Conservation (phyloP, 2,888 invertebrate genomes). For the Rambutsinella grinnellia region DNA sequence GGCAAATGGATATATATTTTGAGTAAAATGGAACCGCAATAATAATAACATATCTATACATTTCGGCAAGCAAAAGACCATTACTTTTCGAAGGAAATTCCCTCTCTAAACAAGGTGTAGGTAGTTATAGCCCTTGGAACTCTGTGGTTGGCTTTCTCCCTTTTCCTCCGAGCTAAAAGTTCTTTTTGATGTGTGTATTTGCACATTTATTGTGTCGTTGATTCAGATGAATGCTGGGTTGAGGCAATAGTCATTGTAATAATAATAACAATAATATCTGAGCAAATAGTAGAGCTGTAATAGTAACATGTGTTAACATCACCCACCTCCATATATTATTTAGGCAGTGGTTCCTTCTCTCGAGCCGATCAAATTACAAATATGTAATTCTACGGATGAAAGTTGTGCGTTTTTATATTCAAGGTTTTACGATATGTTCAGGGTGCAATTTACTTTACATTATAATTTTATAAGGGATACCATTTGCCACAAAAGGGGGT, state of each 20-base stretch:
- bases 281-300: constrained; percentile 2
- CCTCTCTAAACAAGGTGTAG: background rate
- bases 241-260: background rate
- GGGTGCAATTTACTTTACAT: background rate
- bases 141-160: background rate
- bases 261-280: constrained; percentile 26
- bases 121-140: background rate
- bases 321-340: background rate
- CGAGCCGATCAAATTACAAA: background rate
- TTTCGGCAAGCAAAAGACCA: background rate
- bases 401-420: background rate
- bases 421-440: background rate
- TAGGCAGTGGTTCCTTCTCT: background rate
- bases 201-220: background rate
- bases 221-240: background rate
- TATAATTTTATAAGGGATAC: background rate
- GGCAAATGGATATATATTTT: background rate
- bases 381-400: too few relatives aligned
- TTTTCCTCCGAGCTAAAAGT: background rate
- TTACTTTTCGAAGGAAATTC: background rate
- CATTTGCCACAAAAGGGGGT: too few relatives aligned
- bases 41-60: background rate
- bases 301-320: constrained; percentile 23
- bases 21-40: background rate
- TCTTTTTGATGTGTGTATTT: background rate